Base-by-base conservation (phyloP, 2,888 invertebrate species). In the Carabus problematicus region DNA sequence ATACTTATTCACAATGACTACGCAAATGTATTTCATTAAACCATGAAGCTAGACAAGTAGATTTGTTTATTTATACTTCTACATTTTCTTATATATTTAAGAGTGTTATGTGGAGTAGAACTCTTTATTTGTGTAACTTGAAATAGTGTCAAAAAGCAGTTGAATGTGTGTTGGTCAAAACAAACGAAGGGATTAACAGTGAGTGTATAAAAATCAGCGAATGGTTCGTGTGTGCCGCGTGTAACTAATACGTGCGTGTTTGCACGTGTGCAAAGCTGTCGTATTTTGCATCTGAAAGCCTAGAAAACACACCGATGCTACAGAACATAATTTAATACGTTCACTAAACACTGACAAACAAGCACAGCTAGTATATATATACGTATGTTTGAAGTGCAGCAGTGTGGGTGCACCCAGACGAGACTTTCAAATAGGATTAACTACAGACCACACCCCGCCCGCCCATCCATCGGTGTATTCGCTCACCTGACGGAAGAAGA, bases 271-370 rank as follows among this genome's bases (percentile, higher is more conserved):
- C 41, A 63, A 63, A 63, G 56, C 58, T 47, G 19, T 18, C 54
- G 52, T 52, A 58, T 19, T 66, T 66, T 66, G 66, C 66, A 66
- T 66, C 56, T 66, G 66, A 66, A 66, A 66, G 66, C 66, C 58
- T 59, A 49, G 59, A 58, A 59, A 58, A 39, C 40, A 39, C 62
- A 58, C 29, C 64, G 56, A 39, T 47, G 29, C 29, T 29, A 29
- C 29, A 29, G 29, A 29, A 29, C 29, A 29, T 19, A 52, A 11
- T 52, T 14, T 52, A 52, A 19, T 52, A 52, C 52, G 19, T 29
- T 29, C 29, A 29, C 29, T 29, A 29, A 29, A 29, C 29, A 29
- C 29, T 6, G 29, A 6, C 29, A 29, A 29, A 29, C 29, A 29
- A 2, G 29, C 2, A 29, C 29, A 6, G 6, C 3, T 29, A 29